A percentile compares a stretch with the other conserved stretches of the same genome.
phyloP scores from a whole-genome alignment of 2,888 invertebrate species.

The Myopa tessellatipennis region DNA sequence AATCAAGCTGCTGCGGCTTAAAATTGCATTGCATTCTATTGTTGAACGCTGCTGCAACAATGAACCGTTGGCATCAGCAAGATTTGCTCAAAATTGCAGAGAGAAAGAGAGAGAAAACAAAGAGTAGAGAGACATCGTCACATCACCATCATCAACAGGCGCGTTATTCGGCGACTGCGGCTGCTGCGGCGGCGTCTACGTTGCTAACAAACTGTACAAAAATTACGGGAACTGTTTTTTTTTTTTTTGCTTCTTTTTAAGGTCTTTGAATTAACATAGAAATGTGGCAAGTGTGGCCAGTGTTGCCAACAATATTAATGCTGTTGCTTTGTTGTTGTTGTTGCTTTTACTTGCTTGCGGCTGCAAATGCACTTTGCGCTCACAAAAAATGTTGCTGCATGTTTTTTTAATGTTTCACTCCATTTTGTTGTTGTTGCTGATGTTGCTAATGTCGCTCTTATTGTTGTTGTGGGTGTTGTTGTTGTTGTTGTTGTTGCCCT shows the following conservation, averaged over 20 bases:
- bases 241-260: conserved; percentile 34
- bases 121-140: not conserved
- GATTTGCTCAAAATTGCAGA: not conserved
- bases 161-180: not conserved
- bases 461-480: too few species aligned
- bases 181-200: too few species aligned
- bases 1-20: conserved; percentile 2
- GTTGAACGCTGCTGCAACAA: not conserved
- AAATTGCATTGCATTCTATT: conserved; percentile 35
- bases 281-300: conserved; percentile 28
- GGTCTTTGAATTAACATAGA: conserved; percentile 28
- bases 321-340: conserved; percentile 13
- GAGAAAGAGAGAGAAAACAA: too few species aligned
- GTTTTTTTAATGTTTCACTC: not conserved
- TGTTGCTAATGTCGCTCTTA: not conserved
- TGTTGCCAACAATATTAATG: conserved; percentile 5
- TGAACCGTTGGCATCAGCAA: not conserved
- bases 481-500: not conserved
- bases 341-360: conserved; percentile 50
- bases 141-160: conserved; percentile 16
- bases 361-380: conserved; percentile 63
- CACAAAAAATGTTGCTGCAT: conserved; percentile 45
- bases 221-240: conserved; percentile 56
- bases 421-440: not conserved
- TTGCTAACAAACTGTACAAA: conserved; percentile 65